A percentile compares a stretch with the other conserved stretches of the same genome.
phyloP scores from a whole-genome alignment of 2,797 vertebrate species.

The Sebastes diploproa region DNA sequence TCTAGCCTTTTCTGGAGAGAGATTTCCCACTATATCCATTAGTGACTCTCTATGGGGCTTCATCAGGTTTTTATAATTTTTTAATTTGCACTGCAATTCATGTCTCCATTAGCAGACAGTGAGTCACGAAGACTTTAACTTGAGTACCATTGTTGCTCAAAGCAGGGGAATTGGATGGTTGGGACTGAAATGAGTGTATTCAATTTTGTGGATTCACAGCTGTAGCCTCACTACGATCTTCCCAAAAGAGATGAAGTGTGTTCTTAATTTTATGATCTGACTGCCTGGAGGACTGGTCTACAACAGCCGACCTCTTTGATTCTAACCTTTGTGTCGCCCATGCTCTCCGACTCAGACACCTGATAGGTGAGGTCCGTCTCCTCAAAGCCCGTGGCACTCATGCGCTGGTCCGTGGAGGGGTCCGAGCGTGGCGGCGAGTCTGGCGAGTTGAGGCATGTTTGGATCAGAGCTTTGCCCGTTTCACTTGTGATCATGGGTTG shows the following conservation, averaged over 20 bases:
- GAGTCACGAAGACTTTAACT: slow-evolving; percentile 36
- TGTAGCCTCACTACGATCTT: background rate
- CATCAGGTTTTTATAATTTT: background rate
- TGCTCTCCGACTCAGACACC: slow-evolving; percentile 97
- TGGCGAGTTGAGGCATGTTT: slow-evolving; percentile 98
- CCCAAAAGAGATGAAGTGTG: background rate
- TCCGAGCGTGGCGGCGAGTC: slow-evolving; percentile 96
- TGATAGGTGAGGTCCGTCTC: slow-evolving; percentile 99
- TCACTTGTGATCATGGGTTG: slow-evolving; percentile 99
- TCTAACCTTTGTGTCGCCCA: slow-evolving; percentile 95
- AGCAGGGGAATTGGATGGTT: background rate
- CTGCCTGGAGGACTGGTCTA: background rate
- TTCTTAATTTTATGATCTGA: background rate
- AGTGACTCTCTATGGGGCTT: slow-evolving; percentile 21
- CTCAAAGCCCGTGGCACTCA: slow-evolving; percentile 98
- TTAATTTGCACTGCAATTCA: slow-evolving; percentile 23
- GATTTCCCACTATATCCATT: slow-evolving; percentile 42
- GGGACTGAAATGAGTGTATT: background rate
- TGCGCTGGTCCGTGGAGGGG: slow-evolving; percentile 97
- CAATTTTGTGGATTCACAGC: background rate
- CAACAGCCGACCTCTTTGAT: background rate
- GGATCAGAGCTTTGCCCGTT: slow-evolving; percentile 97
- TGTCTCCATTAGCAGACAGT: slow-evolving; percentile 33
- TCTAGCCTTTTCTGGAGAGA: slow-evolving; percentile 52
- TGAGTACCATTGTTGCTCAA: background rate